Conservation (phyloP, 1,140 invertebrate genomes). For the Pachypsylla venusta region DNA sequence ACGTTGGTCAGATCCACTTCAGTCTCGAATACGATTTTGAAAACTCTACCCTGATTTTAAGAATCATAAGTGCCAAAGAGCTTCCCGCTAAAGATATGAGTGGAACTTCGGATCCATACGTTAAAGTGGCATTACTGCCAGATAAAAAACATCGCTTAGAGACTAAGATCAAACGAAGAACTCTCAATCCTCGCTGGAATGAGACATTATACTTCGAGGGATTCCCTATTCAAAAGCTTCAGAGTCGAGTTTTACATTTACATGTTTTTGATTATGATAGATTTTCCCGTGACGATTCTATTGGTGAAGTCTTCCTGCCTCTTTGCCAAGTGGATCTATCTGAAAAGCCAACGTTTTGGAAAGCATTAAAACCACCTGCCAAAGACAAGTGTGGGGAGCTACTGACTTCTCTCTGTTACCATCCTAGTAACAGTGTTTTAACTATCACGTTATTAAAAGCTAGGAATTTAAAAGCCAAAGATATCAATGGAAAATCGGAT, state of each 20-base stretch:
- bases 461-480: constrained; percentile 81
- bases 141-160: constrained; percentile 93
- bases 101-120: constrained; percentile 86
- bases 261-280: constrained; percentile 94
- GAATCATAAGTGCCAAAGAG: constrained; percentile 78
- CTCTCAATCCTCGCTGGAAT: constrained; percentile 92
- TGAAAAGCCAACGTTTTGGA: constrained; percentile 82
- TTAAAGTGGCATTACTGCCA: constrained; percentile 78
- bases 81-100: constrained; percentile 87
- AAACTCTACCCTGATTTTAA: constrained; percentile 79
- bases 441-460: constrained; percentile 79
- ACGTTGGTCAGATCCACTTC: constrained; percentile 89
- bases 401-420: constrained; percentile 78
- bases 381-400: constrained; percentile 87
- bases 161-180: constrained; percentile 91
- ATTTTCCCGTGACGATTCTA: constrained; percentile 87
- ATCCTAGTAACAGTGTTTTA: constrained; percentile 75
- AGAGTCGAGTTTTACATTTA: constrained; percentile 63
- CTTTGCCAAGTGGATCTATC: constrained; percentile 83
- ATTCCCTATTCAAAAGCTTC: constrained; percentile 45
- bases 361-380: constrained; percentile 75
- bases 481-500: constrained; percentile 89
- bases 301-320: constrained; percentile 88
- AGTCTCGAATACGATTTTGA: constrained; percentile 91
- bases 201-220: constrained; percentile 97